Percentiles rank a stretch among this genome's conserved stretches.
Conservation (phyloP, 92 coral and sea anemone species). For the Phymanthus crucifer region DNA sequence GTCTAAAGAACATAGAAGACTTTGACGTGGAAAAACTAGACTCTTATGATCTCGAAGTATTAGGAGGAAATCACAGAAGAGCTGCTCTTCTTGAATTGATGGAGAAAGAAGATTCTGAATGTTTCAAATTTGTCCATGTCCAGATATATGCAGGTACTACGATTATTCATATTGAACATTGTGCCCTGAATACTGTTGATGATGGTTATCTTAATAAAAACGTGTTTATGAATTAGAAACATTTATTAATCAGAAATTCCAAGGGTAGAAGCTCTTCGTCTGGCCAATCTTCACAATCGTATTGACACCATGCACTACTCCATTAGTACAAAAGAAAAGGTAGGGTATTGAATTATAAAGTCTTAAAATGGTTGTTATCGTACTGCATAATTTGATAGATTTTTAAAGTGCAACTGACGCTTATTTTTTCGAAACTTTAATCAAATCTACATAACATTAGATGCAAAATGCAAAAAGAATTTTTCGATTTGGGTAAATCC, state of each 20-base stretch:
- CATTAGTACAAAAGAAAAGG: constrained; percentile 7
- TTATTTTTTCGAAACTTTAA: no score
- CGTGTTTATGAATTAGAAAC: no score
- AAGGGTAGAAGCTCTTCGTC: neutral
- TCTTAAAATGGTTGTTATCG: neutral
- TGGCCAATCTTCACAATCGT: neutral
- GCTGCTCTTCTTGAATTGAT: neutral
- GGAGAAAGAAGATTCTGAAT: neutral
- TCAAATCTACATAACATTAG: no score
- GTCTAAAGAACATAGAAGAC: neutral
- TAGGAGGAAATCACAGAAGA: neutral
- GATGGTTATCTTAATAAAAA: neutral
- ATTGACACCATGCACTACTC: constrained; percentile 2
- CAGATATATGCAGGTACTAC: neutral
- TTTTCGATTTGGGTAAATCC: no score
- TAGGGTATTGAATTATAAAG: neutral
- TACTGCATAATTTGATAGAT: no score
- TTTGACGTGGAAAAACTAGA: neutral
- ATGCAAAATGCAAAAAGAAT: no score
- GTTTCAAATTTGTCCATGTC: neutral
- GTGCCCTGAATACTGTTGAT: neutral
- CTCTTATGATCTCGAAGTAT: neutral
- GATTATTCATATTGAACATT: neutral
- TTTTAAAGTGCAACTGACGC: no score
- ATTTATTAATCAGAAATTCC: neutral